phyloP scores from a whole-genome alignment of 1,140 invertebrate species.

The Melipona quadrifasciata region DNA sequence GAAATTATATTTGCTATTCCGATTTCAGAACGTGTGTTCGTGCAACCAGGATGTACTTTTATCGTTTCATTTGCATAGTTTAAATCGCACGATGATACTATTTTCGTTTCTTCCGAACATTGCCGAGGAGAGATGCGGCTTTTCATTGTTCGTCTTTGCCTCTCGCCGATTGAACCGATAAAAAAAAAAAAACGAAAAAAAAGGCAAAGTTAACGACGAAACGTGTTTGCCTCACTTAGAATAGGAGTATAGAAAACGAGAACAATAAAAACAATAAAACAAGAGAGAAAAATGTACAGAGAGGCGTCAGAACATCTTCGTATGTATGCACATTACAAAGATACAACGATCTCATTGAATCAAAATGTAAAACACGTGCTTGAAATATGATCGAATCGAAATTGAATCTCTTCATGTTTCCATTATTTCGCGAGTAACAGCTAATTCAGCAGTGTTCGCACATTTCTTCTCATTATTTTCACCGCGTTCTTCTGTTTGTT shows the following conservation, averaged over 20 bases:
- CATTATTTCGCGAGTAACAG: background rate
- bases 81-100: constrained; percentile 34
- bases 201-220: too few relatives aligned
- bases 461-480: too few relatives aligned
- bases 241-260: background rate
- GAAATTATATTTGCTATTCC: constrained; percentile 24
- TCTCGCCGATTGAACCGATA: too few relatives aligned
- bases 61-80: constrained; percentile 37
- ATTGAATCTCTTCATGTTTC: background rate
- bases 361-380: background rate
- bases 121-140: background rate
- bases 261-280: background rate
- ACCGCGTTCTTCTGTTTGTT: too few relatives aligned
- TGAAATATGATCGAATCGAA: background rate
- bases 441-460: too few relatives aligned
- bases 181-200: background rate
- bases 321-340: background rate
- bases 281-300: background rate
- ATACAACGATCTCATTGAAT: background rate
- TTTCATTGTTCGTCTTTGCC: background rate
- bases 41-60: constrained; percentile 46
- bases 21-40: constrained; percentile 27
- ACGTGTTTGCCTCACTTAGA: background rate
- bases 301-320: background rate
- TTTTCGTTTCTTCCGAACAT: constrained; percentile 24